A percentile compares a stretch with the other conserved stretches of the same genome.
Conservation (phyloP, 2,888 invertebrate genomes). For the Steromphala cineraria region DNA sequence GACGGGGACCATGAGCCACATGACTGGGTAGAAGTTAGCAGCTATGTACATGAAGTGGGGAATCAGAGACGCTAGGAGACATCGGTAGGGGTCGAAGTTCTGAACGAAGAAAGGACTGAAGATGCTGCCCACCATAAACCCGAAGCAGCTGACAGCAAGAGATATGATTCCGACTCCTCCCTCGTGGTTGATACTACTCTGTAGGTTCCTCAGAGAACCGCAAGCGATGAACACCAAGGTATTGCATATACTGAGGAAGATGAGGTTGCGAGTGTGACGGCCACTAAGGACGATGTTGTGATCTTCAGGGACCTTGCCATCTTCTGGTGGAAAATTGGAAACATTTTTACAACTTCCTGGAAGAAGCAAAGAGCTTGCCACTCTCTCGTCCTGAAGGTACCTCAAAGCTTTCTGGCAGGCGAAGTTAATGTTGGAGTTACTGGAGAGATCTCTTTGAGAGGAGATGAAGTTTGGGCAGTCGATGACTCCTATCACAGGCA, state of each 20-base stretch:
- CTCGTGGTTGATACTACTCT: slow-evolving; percentile 70
- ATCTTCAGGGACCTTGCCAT: not conserved
- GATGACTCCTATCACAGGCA: not conserved
- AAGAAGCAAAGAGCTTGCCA: slow-evolving; percentile 33
- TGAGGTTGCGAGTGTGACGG: slow-evolving; percentile 63
- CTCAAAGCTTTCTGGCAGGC: slow-evolving; percentile 38
- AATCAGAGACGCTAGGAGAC: slow-evolving; percentile 50
- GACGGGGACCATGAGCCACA: slow-evolving; percentile 65
- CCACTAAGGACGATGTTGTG: slow-evolving; percentile 31
- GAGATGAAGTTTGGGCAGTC: not conserved
- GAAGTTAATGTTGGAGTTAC: slow-evolving; percentile 23
- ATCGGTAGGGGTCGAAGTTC: slow-evolving; percentile 60
- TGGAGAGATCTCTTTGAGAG: slow-evolving; percentile 18
- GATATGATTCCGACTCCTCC: slow-evolving; percentile 69
- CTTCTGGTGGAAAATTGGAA: not conserved
- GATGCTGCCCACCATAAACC: slow-evolving; percentile 68
- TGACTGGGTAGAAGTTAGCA: slow-evolving; percentile 65
- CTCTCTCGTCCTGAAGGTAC: slow-evolving; percentile 35
- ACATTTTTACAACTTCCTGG: slow-evolving; percentile 13
- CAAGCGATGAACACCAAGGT: slow-evolving; percentile 65
- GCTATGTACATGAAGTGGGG: slow-evolving; percentile 62
- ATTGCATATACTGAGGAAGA: slow-evolving; percentile 61
- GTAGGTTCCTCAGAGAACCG: slow-evolving; percentile 68
- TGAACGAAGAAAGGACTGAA: slow-evolving; percentile 69
- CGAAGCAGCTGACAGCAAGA: slow-evolving; percentile 59